phyloP scores from a whole-genome alignment of 2,797 vertebrate species.

The Mallotus villosus region DNA sequence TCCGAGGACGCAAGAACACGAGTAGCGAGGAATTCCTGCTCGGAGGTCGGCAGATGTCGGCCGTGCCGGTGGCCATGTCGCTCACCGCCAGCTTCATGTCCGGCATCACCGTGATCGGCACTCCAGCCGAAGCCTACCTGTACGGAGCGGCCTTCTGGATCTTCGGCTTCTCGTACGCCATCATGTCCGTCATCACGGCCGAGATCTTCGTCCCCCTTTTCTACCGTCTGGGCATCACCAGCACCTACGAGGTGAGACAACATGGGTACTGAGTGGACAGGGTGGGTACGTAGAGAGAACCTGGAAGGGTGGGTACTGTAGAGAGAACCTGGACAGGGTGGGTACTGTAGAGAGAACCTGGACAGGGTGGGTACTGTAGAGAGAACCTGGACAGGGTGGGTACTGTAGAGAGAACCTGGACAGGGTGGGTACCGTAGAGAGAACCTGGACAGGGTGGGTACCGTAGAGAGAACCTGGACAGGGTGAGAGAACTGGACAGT shows the following conservation, averaged over 20 bases:
- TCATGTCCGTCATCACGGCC: conserved; percentile 76
- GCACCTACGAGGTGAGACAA: conserved; percentile 77
- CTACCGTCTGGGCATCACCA: conserved; percentile 79
- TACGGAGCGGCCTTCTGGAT: conserved; percentile 76
- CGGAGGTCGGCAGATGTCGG: conserved; percentile 79
- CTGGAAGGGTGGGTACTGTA: no score
- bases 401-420: no score
- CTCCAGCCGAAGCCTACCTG: conserved; percentile 75
- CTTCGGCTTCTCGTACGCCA: conserved; percentile 72
- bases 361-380: no score
- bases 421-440: no score
- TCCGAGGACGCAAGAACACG: conserved; percentile 68
- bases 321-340: no score
- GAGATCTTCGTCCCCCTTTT: conserved; percentile 82
- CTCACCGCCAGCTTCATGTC: conserved; percentile 85
- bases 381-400: no score
- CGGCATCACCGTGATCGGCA: conserved; percentile 83
- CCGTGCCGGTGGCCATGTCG: conserved; percentile 81
- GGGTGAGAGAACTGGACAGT: no score
- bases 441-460: no score
- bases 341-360: no score
- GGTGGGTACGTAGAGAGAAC: no score
- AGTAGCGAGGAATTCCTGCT: conserved; percentile 75
- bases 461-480: no score
- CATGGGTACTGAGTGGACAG: no score